These are phyloP conservation scores for Neoseiulus cucumeris DNA, from an alignment of 1,140 invertebrate species.

Conservation along the genomic window DNA sequence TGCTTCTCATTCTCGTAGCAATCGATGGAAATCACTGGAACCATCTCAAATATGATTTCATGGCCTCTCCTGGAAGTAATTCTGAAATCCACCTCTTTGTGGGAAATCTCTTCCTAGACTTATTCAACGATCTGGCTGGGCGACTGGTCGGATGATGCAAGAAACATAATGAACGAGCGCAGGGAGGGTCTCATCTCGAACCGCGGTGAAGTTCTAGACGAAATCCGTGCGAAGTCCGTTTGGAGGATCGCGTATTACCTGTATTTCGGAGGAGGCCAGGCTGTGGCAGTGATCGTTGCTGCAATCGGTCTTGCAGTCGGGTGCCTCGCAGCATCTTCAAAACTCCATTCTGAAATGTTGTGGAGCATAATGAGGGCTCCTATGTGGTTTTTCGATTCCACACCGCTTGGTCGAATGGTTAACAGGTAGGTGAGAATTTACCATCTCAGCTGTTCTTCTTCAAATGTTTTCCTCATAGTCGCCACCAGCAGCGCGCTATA, in stretches of 20 bases:
- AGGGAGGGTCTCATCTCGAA: background rate
- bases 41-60: no score
- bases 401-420: constrained; percentile 57
- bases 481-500: no score
- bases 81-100: no score
- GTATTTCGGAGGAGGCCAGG: background rate
- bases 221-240: constrained; percentile 14
- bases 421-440: constrained; percentile 37
- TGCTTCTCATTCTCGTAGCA: no score
- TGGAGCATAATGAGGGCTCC: constrained; percentile 37
- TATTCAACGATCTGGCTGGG: constrained; percentile 51
- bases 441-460: no score
- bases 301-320: constrained; percentile 21
- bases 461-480: no score
- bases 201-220: background rate
- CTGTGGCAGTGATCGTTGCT: constrained; percentile 13
- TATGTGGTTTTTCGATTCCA: constrained; percentile 61
- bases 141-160: constrained; percentile 27
- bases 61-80: no score
- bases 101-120: no score
- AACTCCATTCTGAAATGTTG: constrained; percentile 18
- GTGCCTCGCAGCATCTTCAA: constrained; percentile 17
- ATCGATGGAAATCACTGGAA: no score
- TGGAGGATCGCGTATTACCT: constrained; percentile 20
- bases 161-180: background rate